Conservation (phyloP, 1,140 invertebrate genomes). For the Arion vulgaris region DNA sequence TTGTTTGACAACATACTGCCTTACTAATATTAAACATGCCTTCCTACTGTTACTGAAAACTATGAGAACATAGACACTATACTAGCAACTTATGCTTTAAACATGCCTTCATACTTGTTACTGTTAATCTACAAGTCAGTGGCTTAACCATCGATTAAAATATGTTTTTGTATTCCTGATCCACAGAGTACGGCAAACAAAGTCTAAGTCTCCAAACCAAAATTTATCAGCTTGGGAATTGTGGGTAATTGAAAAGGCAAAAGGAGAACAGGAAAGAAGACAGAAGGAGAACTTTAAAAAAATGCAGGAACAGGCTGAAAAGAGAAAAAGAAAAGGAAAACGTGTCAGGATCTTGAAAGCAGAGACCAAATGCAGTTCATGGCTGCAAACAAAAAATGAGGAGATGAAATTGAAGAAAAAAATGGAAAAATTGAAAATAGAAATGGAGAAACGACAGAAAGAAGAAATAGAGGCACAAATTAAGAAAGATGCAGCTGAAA, state of each 20-base stretch:
- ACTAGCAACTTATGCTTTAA: too few species aligned
- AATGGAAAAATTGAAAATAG: conserved; percentile 51
- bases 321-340: conserved; percentile 52
- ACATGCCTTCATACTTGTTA: too few species aligned
- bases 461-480: conserved; percentile 51
- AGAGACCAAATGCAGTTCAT: conserved; percentile 49
- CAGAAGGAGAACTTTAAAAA: conserved; percentile 48
- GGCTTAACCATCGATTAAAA: too few species aligned
- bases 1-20: too few species aligned
- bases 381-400: conserved; percentile 58
- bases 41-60: too few species aligned
- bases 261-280: conserved; percentile 52
- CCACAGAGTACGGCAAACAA: neutral
- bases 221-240: conserved; percentile 61
- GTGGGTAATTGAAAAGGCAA: conserved; percentile 63
- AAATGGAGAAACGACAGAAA: conserved; percentile 52
- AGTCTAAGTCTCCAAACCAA: conserved; percentile 1
- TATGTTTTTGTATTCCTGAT: too few species aligned
- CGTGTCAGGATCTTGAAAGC: conserved; percentile 47
- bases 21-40: too few species aligned
- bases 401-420: conserved; percentile 50
- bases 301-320: conserved; percentile 47
- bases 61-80: too few species aligned
- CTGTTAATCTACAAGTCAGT: too few species aligned
- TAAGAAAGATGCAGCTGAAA: conserved; percentile 55